These are phyloP conservation scores for Sarcophaga peregrina DNA, from an alignment of 1,140 invertebrate species.

Conservation along the genomic window DNA sequence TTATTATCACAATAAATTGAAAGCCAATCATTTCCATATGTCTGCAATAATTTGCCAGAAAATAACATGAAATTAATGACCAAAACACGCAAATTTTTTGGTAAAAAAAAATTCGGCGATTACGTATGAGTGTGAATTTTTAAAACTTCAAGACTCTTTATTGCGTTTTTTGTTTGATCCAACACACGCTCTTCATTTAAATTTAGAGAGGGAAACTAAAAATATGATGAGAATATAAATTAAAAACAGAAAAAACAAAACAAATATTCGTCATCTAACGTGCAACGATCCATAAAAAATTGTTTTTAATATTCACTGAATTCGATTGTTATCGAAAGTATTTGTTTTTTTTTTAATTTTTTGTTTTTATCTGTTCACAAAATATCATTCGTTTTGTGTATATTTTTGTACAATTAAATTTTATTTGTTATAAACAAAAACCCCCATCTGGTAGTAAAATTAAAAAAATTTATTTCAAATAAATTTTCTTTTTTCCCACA, in stretches of 20 bases:
- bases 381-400: too few relatives aligned
- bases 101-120: too few relatives aligned
- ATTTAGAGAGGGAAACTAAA: not conserved
- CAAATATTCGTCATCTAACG: not conserved
- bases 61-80: not conserved
- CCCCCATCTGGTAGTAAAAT: not conserved
- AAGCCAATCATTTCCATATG: too few relatives aligned
- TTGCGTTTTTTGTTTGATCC: not conserved
- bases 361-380: not conserved
- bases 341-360: not conserved
- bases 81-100: not conserved
- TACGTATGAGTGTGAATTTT: not conserved
- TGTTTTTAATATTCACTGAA: constrained; percentile 19
- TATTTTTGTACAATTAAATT: not conserved
- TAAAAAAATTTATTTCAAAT: not conserved
- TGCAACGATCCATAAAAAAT: constrained; percentile 27
- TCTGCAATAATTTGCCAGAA: not conserved
- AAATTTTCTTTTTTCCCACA: not conserved
- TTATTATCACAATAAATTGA: too few relatives aligned
- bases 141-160: not conserved
- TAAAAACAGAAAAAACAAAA: not conserved
- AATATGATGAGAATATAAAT: not conserved
- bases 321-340: constrained; percentile 6
- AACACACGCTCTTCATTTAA: not conserved
- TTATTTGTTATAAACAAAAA: not conserved